phyloP scores from a whole-genome alignment of 2,888 invertebrate genomes.

The Beris chalybata region DNA sequence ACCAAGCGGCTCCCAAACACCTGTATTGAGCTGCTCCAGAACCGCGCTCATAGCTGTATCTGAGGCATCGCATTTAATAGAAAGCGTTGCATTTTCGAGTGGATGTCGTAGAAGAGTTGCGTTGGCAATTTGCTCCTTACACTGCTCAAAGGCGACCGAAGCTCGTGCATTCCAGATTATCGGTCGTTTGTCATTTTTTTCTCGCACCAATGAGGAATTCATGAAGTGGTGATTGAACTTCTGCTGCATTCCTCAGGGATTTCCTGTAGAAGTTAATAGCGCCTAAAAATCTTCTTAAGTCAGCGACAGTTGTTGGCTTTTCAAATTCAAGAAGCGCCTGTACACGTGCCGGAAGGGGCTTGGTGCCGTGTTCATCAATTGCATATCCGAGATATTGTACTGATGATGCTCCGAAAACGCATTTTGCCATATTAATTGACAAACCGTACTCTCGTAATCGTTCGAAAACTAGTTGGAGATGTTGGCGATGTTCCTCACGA shows the following conservation, averaged over 20 bases:
- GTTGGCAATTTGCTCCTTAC: not conserved
- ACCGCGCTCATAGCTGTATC: conserved; percentile 9
- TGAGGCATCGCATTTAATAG: not conserved
- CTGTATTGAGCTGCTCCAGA: not conserved
- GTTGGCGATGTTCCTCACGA: not conserved
- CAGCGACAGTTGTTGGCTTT: too few relatives aligned
- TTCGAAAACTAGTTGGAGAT: not conserved
- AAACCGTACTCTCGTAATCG: not conserved
- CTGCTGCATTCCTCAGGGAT: too few relatives aligned
- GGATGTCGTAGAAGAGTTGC: too few relatives aligned
- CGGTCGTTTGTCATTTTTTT: not conserved
- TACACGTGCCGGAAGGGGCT: too few relatives aligned
- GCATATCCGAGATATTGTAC: too few relatives aligned
- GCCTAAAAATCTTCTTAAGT: too few relatives aligned
- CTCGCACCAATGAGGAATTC: not conserved
- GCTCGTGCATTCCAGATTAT: conserved; percentile 5
- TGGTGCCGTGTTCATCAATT: too few relatives aligned
- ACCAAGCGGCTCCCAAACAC: conserved; percentile 6
- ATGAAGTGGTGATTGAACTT: too few relatives aligned
- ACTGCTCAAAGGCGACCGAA: not conserved
- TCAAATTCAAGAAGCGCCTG: too few relatives aligned
- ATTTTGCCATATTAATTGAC: not conserved
- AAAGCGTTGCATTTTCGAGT: not conserved
- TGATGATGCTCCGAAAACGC: not conserved
- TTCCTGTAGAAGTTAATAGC: too few relatives aligned